phyloP scores from a whole-genome alignment of 2,797 vertebrate species.

The Simalia tracyae region DNA sequence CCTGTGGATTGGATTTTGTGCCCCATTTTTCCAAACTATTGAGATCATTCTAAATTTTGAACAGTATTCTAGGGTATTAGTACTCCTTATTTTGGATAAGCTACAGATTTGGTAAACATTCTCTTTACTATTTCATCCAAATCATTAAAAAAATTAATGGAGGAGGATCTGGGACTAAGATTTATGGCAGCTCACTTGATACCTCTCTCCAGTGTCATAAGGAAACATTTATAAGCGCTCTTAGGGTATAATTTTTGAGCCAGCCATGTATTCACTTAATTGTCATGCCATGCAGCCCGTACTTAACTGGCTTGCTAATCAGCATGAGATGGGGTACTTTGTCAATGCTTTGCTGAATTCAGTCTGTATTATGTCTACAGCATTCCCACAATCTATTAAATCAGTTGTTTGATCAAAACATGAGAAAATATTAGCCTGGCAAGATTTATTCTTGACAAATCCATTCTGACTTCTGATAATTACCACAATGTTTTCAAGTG shows the following conservation, averaged over 20 bases:
- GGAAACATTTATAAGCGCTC: not conserved
- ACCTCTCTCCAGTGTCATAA: not conserved
- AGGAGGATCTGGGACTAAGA: not conserved
- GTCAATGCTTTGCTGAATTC: not conserved
- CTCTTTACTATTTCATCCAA: not conserved
- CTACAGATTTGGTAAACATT: not conserved
- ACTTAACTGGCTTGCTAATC: not conserved
- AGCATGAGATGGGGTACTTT: not conserved
- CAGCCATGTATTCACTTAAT: not conserved
- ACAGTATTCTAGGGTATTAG: not conserved
- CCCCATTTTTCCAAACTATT: not conserved
- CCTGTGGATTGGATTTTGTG: not conserved
- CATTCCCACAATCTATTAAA: not conserved
- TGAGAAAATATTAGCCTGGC: not conserved
- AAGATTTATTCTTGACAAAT: not conserved
- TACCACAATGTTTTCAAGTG: not conserved
- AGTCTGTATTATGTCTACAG: not conserved
- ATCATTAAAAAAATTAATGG: not conserved
- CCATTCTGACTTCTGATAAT: not conserved
- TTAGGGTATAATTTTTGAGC: not conserved
- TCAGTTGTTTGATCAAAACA: not conserved
- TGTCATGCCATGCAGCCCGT: not conserved
- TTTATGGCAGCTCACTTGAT: not conserved
- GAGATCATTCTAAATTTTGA: not conserved
- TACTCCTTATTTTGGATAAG: not conserved